phyloP scores from a whole-genome alignment of 2,113 vertebrate genomes.

The Malaclemys terrapin region DNA sequence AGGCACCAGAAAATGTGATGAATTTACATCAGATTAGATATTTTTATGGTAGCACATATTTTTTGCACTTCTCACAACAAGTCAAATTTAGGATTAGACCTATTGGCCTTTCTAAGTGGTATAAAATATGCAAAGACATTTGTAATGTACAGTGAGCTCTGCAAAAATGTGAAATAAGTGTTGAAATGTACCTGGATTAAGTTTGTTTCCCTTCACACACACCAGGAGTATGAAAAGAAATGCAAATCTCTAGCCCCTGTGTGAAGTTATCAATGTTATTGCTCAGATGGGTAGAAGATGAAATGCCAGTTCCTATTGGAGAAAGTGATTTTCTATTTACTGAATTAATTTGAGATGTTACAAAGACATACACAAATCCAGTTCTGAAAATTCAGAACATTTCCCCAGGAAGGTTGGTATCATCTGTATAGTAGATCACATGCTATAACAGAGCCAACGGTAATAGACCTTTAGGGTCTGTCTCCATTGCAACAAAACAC shows the following conservation, averaged over 20 bases:
- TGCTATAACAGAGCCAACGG: too few relatives aligned
- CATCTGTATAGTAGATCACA: too few relatives aligned
- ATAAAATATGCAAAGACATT: slow-evolving; percentile 66
- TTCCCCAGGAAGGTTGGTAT: too few relatives aligned
- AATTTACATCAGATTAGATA: slow-evolving; percentile 55
- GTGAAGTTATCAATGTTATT: background rate
- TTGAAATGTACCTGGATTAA: slow-evolving; percentile 51
- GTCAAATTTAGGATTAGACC: slow-evolving; percentile 59
- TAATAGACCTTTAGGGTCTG: too few relatives aligned
- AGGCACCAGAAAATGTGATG: slow-evolving; percentile 41
- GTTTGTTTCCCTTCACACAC: slow-evolving; percentile 10
- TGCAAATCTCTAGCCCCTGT: background rate
- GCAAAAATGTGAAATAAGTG: slow-evolving; percentile 48
- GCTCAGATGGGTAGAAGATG: background rate
- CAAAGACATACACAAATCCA: background rate
- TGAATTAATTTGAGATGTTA: background rate
- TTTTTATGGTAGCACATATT: slow-evolving; percentile 66
- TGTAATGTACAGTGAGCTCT: slow-evolving; percentile 48
- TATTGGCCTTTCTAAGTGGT: slow-evolving; percentile 44
- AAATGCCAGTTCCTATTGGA: background rate
- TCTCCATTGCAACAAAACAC: too few relatives aligned
- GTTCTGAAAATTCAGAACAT: background rate
- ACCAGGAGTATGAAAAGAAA: slow-evolving; percentile 4
- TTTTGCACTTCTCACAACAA: slow-evolving; percentile 51
- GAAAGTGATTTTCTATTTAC: background rate